Evolutionary conservation across 2,113 vertebrate species (phyloP).

Genomic region (Pelecanus crispus): DNA sequence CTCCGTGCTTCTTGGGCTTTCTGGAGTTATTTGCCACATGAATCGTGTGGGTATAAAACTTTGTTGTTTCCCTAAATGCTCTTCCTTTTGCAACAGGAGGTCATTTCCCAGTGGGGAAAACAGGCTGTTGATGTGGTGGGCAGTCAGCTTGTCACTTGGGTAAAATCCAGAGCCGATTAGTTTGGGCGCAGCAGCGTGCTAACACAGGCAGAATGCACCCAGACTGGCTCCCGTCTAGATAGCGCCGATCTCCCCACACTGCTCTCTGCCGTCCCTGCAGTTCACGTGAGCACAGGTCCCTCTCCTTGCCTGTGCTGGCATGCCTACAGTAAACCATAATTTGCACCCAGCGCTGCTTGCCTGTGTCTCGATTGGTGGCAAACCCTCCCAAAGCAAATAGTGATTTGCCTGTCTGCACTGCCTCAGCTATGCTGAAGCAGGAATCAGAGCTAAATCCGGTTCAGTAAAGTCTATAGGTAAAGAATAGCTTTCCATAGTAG

Average conservation of each 20-base stretch:
- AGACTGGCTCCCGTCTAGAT: neutral
- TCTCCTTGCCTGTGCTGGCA: neutral
- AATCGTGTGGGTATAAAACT: neutral
- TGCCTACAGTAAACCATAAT: neutral
- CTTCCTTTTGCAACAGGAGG: neutral
- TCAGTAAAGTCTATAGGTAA: neutral
- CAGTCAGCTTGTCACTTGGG: neutral
- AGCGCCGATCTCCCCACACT: neutral
- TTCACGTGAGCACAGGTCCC: rapidly evolving
- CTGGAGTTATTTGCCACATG: neutral
- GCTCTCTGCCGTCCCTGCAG: rapidly evolving
- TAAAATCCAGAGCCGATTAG: neutral
- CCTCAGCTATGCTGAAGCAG: conserved; percentile 13
- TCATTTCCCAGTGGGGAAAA: neutral
- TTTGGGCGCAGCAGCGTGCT: neutral
- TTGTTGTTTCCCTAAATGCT: neutral
- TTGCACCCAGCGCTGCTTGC: neutral
- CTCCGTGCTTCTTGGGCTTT: neutral
- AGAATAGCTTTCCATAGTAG: neutral
- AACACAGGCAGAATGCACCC: conserved; percentile 17
- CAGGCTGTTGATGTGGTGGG: neutral
- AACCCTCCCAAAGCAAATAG: conserved; percentile 24
- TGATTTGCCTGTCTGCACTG: conserved; percentile 17
- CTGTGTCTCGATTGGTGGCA: neutral
- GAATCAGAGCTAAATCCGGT: neutral